Evolutionary conservation across 1,140 invertebrate species (phyloP).

Genomic region (Nixonia krombeini): DNA sequence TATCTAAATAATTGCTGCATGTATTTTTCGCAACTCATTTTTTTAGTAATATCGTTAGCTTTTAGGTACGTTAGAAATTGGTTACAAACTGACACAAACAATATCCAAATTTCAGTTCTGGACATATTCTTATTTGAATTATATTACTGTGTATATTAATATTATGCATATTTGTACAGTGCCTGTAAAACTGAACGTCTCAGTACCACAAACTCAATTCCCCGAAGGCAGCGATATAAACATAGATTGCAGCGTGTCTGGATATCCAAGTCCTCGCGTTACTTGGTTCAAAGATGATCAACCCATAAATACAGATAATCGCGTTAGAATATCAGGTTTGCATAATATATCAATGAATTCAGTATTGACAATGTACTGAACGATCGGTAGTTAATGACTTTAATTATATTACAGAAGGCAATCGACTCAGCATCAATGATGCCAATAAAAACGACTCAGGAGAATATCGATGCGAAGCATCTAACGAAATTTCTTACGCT

Average conservation of each 20-base stretch:
- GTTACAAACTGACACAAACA: no score
- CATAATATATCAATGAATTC: conserved; percentile 7
- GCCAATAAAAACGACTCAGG: conserved; percentile 80
- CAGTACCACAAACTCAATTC: conserved; percentile 72
- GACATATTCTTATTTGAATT: no score
- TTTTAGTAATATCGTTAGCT: no score
- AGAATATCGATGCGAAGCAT: conserved; percentile 83
- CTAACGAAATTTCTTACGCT: conserved; percentile 78
- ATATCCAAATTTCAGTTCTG: no score
- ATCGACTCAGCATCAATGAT: conserved; percentile 78
- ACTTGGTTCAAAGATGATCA: conserved; percentile 84
- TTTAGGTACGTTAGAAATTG: no score
- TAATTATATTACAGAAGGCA: conserved; percentile 71
- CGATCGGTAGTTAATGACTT: not conserved
- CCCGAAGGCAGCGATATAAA: conserved; percentile 77
- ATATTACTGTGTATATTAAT: not conserved
- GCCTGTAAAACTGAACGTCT: conserved; percentile 74
- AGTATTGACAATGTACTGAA: not conserved
- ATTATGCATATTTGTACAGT: conserved; percentile 20
- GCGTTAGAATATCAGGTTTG: conserved; percentile 76
- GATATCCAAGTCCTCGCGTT: conserved; percentile 81
- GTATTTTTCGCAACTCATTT: no score
- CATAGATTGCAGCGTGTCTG: conserved; percentile 82
- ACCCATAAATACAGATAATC: conserved; percentile 69
- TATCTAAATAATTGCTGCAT: no score